These are phyloP conservation scores for Synanthedon myopaeformis DNA, from an alignment of 2,888 invertebrate genomes.

Conservation along the genomic window DNA sequence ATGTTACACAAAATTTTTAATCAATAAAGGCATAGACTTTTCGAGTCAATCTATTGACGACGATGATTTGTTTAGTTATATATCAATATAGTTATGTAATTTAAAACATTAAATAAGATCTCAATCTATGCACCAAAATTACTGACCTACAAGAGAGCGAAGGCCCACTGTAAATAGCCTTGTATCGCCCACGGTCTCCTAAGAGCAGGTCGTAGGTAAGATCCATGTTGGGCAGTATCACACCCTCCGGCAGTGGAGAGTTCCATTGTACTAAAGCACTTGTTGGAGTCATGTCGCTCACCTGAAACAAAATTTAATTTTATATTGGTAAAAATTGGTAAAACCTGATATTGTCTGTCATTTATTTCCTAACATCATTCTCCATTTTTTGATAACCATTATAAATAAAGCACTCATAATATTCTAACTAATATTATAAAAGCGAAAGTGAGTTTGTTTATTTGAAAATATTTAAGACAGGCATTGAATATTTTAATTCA, in stretches of 20 bases:
- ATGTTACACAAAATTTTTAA: too few species aligned
- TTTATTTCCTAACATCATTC: too few species aligned
- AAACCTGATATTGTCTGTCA: too few species aligned
- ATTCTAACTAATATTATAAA: too few species aligned
- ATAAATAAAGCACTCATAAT: too few species aligned
- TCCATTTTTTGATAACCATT: too few species aligned
- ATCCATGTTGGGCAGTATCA: slow-evolving; percentile 60
- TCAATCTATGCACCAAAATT: neutral
- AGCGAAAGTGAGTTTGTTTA: too few species aligned
- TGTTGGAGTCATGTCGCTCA: slow-evolving; percentile 84
- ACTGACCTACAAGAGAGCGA: slow-evolving; percentile 78
- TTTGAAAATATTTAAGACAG: too few species aligned
- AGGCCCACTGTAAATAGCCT: slow-evolving; percentile 84
- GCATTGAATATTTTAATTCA: too few species aligned
- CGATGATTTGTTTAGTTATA: neutral
- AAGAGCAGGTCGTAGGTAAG: slow-evolving; percentile 85
- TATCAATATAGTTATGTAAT: too few species aligned
- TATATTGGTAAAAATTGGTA: neutral
- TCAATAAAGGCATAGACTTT: too few species aligned
- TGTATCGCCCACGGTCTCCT: slow-evolving; percentile 87
- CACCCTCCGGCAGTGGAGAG: slow-evolving; percentile 67
- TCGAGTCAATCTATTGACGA: too few species aligned
- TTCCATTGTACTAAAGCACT: slow-evolving; percentile 89
- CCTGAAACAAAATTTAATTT: slow-evolving; percentile 51
- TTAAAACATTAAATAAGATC: neutral